Conservation (phyloP, 1,140 invertebrate genomes). For the Goniozus legneri region DNA sequence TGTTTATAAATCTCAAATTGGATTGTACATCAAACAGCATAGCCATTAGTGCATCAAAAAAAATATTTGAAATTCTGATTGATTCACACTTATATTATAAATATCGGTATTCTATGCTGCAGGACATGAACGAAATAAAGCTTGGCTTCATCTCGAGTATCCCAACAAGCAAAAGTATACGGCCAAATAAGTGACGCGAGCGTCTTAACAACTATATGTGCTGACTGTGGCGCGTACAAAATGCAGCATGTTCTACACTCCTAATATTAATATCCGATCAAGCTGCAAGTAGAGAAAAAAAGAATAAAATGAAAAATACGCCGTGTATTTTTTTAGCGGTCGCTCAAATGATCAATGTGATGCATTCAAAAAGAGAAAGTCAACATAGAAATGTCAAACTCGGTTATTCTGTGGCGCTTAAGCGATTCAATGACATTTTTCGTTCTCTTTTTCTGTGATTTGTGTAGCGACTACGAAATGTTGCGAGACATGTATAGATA, state of each 20-base stretch:
- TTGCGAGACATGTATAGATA: conserved; percentile 19
- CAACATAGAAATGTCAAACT: conserved; percentile 19
- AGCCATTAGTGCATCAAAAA: conserved; percentile 53
- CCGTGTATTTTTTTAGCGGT: conserved; percentile 13
- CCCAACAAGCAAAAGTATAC: conserved; percentile 38
- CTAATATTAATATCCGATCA: conserved; percentile 16
- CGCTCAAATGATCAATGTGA: conserved; percentile 26
- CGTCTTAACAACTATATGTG: conserved; percentile 33
- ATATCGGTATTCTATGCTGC: conserved; percentile 51
- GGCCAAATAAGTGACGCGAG: conserved; percentile 35
- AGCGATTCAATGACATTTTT: too few species aligned
- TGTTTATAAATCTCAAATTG: background rate
- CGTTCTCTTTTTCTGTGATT: conserved; percentile 20
- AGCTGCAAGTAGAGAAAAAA: conserved; percentile 11
- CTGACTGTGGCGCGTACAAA: conserved; percentile 28
- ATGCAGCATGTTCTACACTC: conserved; percentile 22
- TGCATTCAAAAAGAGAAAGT: conserved; percentile 13
- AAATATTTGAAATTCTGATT: conserved; percentile 27
- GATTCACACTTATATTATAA: conserved; percentile 38
- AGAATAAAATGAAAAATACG: too few species aligned
- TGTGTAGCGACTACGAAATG: conserved; percentile 23
- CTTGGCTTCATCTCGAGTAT: conserved; percentile 45
- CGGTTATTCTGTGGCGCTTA: conserved; percentile 51
- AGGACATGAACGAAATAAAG: conserved; percentile 51
- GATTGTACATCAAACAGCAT: conserved; percentile 33